Evolutionary conservation across 2,888 invertebrate genomes (phyloP).

Genomic region (Epistrophella euchroma): DNA sequence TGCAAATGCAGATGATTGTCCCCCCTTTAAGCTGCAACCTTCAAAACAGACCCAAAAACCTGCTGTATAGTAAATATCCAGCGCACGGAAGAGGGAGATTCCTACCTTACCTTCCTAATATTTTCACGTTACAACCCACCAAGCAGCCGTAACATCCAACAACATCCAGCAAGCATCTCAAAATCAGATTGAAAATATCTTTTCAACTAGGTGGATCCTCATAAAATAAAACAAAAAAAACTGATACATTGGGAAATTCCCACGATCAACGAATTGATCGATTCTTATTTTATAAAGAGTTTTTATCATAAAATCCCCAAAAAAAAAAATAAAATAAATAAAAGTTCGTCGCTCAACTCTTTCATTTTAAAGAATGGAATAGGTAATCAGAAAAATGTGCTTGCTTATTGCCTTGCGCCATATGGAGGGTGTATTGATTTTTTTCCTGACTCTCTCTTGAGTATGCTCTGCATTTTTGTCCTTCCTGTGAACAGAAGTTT

Average conservation of each 20-base stretch:
- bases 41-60: not conserved
- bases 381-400: constrained; percentile 15
- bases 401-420: constrained; percentile 64
- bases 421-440: constrained; percentile 70
- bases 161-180: not conserved
- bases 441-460: not conserved
- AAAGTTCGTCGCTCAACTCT: constrained; percentile 30
- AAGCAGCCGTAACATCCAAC: no score
- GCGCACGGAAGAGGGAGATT: constrained; percentile 59
- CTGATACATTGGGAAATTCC: constrained; percentile 57
- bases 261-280: constrained; percentile 71
- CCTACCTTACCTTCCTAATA: constrained; percentile 54
- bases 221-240: constrained; percentile 26
- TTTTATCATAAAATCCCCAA: constrained; percentile 19
- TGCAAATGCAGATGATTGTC: constrained; percentile 68
- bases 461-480: constrained; percentile 25
- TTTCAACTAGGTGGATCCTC: constrained; percentile 50
- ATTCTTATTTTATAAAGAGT: constrained; percentile 42
- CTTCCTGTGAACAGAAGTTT: constrained; percentile 59
- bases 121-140: constrained; percentile 70
- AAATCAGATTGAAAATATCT: constrained; percentile 59
- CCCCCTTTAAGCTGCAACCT: not conserved
- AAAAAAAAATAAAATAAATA: constrained; percentile 9
- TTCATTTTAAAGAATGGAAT: constrained; percentile 24
- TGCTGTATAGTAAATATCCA: not conserved